These are phyloP conservation scores for Drosophila mayaguana DNA, from an alignment of 2,888 invertebrate genomes.

Conservation along the genomic window DNA sequence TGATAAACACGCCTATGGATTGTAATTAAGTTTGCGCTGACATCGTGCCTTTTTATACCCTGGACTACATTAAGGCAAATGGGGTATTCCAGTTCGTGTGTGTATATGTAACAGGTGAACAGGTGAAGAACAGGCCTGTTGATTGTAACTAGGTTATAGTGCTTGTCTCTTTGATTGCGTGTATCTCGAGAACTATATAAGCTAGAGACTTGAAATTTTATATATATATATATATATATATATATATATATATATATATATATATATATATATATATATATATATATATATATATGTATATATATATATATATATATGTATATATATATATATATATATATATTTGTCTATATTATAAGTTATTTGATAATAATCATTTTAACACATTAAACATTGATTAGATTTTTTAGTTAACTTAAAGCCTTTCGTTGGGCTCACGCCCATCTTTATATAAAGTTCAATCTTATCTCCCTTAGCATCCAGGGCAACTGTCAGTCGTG, in stretches of 20 bases:
- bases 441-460: too few relatives aligned
- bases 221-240: background rate
- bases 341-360: background rate
- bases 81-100: background rate
- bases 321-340: background rate
- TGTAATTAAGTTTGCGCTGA: conserved; percentile 72
- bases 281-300: fast-evolving
- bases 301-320: background rate
- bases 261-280: fast-evolving
- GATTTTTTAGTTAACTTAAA: too few relatives aligned
- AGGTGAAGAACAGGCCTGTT: background rate
- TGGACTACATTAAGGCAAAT: background rate
- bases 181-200: background rate
- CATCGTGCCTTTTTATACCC: conserved; percentile 35
- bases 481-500: background rate
- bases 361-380: background rate
- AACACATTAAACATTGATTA: too few relatives aligned
- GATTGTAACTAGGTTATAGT: background rate
- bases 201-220: background rate
- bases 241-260: fast-evolving
- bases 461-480: too few relatives aligned
- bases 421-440: too few relatives aligned
- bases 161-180: background rate
- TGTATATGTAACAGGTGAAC: background rate
- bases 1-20: conserved; percentile 19